Evolutionary conservation across 2,797 vertebrate species (phyloP).

Genomic region (Microctenopoma stevenorrisi): DNA sequence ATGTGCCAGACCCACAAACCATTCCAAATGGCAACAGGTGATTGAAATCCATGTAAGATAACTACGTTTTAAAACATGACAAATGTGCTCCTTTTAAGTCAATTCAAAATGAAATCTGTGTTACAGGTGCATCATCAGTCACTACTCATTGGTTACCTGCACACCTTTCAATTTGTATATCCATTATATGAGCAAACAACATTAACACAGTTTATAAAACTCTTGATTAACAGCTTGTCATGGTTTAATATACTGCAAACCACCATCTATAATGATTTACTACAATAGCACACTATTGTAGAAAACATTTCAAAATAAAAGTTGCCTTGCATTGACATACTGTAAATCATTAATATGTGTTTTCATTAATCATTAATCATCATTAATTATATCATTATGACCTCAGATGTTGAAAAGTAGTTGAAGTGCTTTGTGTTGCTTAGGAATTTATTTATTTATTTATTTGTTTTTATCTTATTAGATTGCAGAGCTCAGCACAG

Average conservation of each 20-base stretch:
- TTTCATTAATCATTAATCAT: conserved; percentile 35
- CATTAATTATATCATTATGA: conserved; percentile 42
- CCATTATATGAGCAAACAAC: too few relatives aligned
- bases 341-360: conserved; percentile 42
- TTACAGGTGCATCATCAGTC: too few relatives aligned
- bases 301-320: conserved; percentile 44
- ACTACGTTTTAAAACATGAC: too few relatives aligned
- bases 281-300: conserved; percentile 3
- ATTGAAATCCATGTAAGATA: too few relatives aligned
- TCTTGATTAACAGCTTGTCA: not conserved
- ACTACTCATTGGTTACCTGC: too few relatives aligned
- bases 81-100: too few relatives aligned
- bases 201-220: too few relatives aligned
- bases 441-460: conserved; percentile 43
- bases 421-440: conserved; percentile 49
- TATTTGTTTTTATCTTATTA: conserved; percentile 35
- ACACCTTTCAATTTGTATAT: too few relatives aligned
- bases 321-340: conserved; percentile 31
- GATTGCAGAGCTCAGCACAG: conserved; percentile 23
- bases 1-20: too few relatives aligned
- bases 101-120: too few relatives aligned
- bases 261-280: conserved; percentile 5
- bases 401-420: conserved; percentile 57
- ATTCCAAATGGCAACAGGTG: too few relatives aligned
- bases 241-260: not conserved